Evolutionary conservation across 2,888 invertebrate species (phyloP), one percentile per base, ranked within the genome.

Genomic region (Chrysotoxum bicinctum): DNA sequence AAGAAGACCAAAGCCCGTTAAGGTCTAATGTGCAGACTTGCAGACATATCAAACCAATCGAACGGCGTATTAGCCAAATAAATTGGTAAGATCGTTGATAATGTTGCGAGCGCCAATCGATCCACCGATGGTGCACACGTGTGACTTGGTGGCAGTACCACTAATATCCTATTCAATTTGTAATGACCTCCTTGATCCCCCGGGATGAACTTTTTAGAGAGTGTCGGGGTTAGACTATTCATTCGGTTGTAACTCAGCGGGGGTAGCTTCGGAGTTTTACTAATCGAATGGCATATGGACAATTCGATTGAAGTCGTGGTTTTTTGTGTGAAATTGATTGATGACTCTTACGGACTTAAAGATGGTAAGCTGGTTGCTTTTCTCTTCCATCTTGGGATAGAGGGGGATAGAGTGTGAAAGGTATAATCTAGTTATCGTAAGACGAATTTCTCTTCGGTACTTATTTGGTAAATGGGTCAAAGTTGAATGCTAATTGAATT

Each of bases 321-420:
- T 66, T 45, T 43, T 48, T 84, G 79, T 79, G 80, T 84, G 75
- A 84, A 84, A 84, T 80, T 84, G 84, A 84, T 83, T 83, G 83
- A 83, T 83, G 74, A 64, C 45, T 64, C 64, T 35, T 45, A 12
- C 8, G 26, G 35, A 2, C 45, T 64, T 45, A 35, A 23, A 48
- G 32, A 66, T 64, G 66, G 23, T 21, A 16, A 32, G 62, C 45
- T 37, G 50, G 12, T 12, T 14, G 21, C 1, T 40, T 37, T 16
- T 26, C 26, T n/a, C 26, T 26, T n/a, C 8, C 7, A 26, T 4
- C 3, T 7, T 1, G 26, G 26, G 26, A 26, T n/a, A n/a, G n/a
- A n/a, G 32, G 48, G 16, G 40, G 54, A 30, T 35, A 30, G 19
- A 45, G 64, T 45, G 64, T 45, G 64, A 23, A 45, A 64, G 64